Evolutionary conservation across 2,113 vertebrate genomes (phyloP), one percentile per base, ranked within the genome.

Genomic region (Gorsachius goisagi): DNA sequence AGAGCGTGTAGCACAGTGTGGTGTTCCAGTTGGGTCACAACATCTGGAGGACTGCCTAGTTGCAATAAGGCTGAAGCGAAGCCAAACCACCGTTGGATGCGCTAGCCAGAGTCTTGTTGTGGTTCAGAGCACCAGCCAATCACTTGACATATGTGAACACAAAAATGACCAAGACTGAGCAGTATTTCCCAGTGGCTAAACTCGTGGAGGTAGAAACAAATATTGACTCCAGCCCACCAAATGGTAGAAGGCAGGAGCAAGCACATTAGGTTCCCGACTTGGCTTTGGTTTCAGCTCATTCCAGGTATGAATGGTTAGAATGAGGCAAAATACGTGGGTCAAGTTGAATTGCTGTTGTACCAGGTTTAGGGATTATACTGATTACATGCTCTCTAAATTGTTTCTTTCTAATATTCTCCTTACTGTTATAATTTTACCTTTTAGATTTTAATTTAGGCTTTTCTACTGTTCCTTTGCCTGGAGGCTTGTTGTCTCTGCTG

Each of bases 341-440:
- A 90, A 90, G 56, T 47, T 94, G 92, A 97, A 93, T 35, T 95
- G 91, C 62, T 95, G 68, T 60, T 32, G 20, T 93, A 89, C 76
- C 85, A 92, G 18, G 27, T 96, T 96, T 72, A 76, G 60, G 68
- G 56, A 91, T 97, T 97, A 62, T 95, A 96, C 81, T 94, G 93
- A 95, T 90, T 90, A 95, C 63, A 62, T 79, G 71, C 16, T 81
- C 47, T 90, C 67, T 93, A 82, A 93, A 77, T 91, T 74, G 64
- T 93, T 96, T 89, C 76, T 81, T 53, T 88, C 64, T 89, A 82
- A 94, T 84, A 81, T 9, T 24, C 72, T 90, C 73, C 79, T 84
- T 74, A 92, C 85, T 95, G 28, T 67, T 81, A 50, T 76, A 89
- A 58, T 89, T 94, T 95, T 95, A 67, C 63, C 49, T 82, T 83